Evolutionary conservation across 1,140 invertebrate genomes (phyloP).

Genomic region (Diprion similis): DNA sequence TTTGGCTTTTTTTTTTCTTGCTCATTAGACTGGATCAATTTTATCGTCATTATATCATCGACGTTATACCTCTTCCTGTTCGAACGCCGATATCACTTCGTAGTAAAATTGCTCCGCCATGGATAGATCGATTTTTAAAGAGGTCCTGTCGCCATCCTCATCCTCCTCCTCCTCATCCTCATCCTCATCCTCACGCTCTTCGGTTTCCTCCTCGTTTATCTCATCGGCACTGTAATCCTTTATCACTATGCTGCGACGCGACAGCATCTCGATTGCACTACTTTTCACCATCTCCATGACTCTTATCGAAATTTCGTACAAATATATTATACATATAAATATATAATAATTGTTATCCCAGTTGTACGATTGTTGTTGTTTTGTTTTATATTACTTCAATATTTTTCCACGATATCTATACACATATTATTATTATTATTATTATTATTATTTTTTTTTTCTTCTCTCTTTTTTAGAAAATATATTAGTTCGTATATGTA

Average conservation of each 20-base stretch:
- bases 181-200: slow-evolving; percentile 35
- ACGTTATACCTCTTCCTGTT: slow-evolving; percentile 52
- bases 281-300: slow-evolving; percentile 55
- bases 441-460: not conserved
- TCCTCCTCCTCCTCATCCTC: slow-evolving; percentile 3
- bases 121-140: slow-evolving; percentile 55
- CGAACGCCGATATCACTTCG: slow-evolving; percentile 58
- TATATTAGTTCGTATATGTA: too few relatives aligned
- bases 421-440: too few relatives aligned
- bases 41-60: not conserved
- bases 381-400: too few relatives aligned
- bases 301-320: too few relatives aligned
- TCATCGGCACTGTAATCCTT: slow-evolving; percentile 49
- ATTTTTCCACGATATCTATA: too few relatives aligned
- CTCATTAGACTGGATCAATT: not conserved
- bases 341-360: too few relatives aligned
- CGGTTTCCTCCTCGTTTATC: slow-evolving; percentile 33
- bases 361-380: too few relatives aligned
- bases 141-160: slow-evolving; percentile 41
- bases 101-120: slow-evolving; percentile 59
- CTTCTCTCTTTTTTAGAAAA: not conserved
- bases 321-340: too few relatives aligned
- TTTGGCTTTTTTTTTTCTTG: not conserved
- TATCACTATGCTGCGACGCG: slow-evolving; percentile 50
- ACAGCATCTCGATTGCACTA: slow-evolving; percentile 55